phyloP scores from a whole-genome alignment of 2,797 vertebrate genomes.

The Pangasius macronema region DNA sequence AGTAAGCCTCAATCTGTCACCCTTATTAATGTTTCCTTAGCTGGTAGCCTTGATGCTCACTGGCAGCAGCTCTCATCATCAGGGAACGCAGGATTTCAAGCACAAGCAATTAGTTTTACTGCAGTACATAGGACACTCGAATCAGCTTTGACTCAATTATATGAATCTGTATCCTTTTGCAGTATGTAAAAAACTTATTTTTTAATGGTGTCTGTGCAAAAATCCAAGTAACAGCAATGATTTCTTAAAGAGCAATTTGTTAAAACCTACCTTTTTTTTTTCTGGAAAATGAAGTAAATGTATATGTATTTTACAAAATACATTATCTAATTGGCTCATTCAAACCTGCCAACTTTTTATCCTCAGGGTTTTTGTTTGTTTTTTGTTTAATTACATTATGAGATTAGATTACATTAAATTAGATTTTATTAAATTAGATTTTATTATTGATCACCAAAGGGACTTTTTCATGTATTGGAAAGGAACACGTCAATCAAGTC shows the following conservation, averaged over 20 bases:
- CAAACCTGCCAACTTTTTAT: background rate
- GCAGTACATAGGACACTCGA: background rate
- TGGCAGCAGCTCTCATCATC: background rate
- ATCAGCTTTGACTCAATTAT: background rate
- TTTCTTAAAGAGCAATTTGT: background rate
- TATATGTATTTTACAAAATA: background rate
- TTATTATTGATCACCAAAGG: background rate
- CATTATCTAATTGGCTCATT: background rate
- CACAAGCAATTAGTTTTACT: background rate
- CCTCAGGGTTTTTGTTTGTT: background rate
- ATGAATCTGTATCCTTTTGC: background rate
- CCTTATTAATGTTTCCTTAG: slow-evolving; percentile 28
- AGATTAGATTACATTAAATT: background rate
- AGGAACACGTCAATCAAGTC: background rate
- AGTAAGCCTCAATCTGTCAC: slow-evolving; percentile 30
- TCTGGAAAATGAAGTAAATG: background rate
- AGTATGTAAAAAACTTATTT: background rate
- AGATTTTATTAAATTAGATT: background rate
- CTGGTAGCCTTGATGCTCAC: slow-evolving; percentile 5
- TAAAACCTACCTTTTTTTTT: background rate
- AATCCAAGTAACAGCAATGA: background rate
- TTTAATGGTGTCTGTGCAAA: background rate
- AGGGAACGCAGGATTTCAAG: background rate
- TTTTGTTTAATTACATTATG: background rate
- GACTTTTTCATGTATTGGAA: background rate